A percentile compares a stretch with the other conserved stretches of the same genome.
phyloP scores from a whole-genome alignment of 2,888 invertebrate species.

The Acrobasis repandana region DNA sequence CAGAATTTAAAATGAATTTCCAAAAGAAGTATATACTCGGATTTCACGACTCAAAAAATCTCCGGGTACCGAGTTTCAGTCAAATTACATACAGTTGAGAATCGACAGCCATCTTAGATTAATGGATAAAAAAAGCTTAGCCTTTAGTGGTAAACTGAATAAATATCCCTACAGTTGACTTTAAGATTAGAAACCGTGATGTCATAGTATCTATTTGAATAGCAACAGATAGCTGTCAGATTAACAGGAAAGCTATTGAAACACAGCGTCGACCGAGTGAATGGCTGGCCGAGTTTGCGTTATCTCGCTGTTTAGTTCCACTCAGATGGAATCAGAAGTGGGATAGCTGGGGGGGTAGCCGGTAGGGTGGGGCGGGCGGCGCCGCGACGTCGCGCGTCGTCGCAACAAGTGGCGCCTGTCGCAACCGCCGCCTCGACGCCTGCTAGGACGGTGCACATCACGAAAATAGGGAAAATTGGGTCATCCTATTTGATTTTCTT shows the following conservation, averaged over 20 bases:
- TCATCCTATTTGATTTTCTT: not conserved
- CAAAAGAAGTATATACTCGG: no score
- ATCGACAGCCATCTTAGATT: no score
- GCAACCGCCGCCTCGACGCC: constrained; percentile 29
- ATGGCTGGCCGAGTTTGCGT: constrained; percentile 15
- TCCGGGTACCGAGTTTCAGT: no score
- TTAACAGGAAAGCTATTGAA: constrained; percentile 8
- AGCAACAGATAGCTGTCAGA: not conserved
- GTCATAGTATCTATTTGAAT: not conserved
- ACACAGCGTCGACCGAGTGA: constrained; percentile 1
- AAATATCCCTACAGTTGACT: not conserved
- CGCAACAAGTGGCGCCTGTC: constrained; percentile 72
- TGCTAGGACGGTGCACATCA: constrained; percentile 15
- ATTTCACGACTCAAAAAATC: no score
- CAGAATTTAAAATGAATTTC: no score
- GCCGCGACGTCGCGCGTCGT: constrained; percentile 34
- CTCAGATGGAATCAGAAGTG: constrained; percentile 24
- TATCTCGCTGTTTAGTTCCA: constrained; percentile 20
- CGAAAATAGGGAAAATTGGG: not conserved
- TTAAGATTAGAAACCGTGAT: not conserved
- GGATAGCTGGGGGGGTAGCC: not conserved
- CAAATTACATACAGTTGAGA: no score
- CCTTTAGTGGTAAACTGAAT: no score
- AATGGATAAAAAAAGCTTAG: no score
- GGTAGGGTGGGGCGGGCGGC: constrained; percentile 20